A percentile compares a stretch with the other conserved stretches of the same genome.
Evolutionary conservation across 1,140 invertebrate species (phyloP).

Genomic region (Belonocnema kinseyi): DNA sequence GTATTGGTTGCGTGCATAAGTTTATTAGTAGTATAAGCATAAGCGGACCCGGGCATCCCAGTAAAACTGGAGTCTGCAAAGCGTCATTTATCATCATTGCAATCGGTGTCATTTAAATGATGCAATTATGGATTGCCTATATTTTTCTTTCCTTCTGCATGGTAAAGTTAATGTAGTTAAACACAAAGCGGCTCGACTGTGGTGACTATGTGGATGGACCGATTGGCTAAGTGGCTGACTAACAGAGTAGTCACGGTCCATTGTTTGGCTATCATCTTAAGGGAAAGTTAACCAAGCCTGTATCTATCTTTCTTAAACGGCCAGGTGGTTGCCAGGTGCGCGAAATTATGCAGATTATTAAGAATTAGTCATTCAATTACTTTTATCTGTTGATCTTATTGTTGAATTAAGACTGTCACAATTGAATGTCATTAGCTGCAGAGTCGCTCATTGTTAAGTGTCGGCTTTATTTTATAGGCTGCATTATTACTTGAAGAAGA

Average conservation of each 20-base stretch:
- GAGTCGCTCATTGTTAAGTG: no score
- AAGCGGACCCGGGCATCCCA: not conserved
- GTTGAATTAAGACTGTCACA: not conserved
- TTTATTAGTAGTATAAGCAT: not conserved
- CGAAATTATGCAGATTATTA: slow-evolving; percentile 4
- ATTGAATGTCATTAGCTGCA: no score
- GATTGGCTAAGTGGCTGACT: slow-evolving; percentile 7
- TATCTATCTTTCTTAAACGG: slow-evolving; percentile 28
- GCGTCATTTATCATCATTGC: not conserved
- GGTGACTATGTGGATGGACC: not conserved
- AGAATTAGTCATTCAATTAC: not conserved
- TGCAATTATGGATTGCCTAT: not conserved
- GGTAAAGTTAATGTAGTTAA: not conserved
- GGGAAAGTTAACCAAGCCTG: slow-evolving; percentile 54
- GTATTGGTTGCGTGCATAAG: not conserved
- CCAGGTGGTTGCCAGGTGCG: slow-evolving; percentile 22
- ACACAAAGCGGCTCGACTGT: not conserved
- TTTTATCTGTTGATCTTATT: not conserved
- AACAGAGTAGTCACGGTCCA: slow-evolving; percentile 51
- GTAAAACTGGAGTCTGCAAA: not conserved
- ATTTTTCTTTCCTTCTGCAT: not conserved
- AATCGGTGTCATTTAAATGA: slow-evolving; percentile 21
- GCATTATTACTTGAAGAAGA: no score
- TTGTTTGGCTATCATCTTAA: slow-evolving; percentile 53
- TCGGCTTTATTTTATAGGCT: no score